Evolutionary conservation across 2,113 vertebrate species (phyloP).

Genomic region (Plotosus lineatus): DNA sequence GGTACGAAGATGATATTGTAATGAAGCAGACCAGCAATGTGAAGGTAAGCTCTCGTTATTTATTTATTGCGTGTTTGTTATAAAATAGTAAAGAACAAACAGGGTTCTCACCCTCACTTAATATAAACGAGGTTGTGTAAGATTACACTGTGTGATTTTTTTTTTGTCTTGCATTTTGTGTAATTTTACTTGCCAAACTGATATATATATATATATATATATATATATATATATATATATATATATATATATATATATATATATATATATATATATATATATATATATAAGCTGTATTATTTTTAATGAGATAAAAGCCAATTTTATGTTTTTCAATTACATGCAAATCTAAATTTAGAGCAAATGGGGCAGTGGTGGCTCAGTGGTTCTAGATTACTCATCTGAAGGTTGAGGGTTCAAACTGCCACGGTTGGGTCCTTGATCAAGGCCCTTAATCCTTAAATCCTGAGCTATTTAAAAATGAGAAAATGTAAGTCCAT

Average conservation of each 20-base stretch:
- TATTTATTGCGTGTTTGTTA: no score
- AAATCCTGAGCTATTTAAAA: no score
- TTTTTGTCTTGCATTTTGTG: not conserved
- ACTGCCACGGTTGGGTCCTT: no score
- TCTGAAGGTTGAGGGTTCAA: no score
- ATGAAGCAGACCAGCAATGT: constrained; percentile 62
- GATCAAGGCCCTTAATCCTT: no score
- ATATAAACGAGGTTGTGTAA: no score
- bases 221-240: not conserved
- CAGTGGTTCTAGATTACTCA: no score
- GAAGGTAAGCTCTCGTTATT: constrained; percentile 67
- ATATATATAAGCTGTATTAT: not conserved
- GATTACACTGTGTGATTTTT: not conserved
- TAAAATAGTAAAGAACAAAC: no score
- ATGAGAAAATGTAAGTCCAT: no score
- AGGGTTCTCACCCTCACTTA: no score
- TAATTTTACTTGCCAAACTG: not conserved
- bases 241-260: not conserved
- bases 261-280: not conserved
- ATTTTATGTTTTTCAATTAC: not conserved
- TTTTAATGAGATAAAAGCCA: not conserved
- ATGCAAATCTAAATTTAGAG: not conserved
- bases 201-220: not conserved
- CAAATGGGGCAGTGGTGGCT: no score
- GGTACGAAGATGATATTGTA: constrained; percentile 76